A percentile compares a stretch with the other conserved stretches of the same genome.
These are phyloP conservation scores for Aphodius granarius DNA, from an alignment of 2,888 invertebrate genomes.

Conservation along the genomic window DNA sequence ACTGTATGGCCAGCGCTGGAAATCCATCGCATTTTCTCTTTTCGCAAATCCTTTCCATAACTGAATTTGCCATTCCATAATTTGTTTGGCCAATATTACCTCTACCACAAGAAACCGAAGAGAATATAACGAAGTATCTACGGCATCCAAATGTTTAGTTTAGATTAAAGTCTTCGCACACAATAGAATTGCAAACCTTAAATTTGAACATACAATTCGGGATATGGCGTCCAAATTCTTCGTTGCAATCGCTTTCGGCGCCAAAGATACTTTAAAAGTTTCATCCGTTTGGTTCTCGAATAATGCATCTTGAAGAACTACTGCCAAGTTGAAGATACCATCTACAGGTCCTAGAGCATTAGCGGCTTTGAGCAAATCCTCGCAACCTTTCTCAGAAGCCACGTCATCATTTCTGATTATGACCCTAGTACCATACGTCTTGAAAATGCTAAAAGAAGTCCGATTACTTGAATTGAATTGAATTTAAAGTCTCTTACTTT, in stretches of 20 bases:
- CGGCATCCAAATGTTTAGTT: background rate
- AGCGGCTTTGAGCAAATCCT: slow-evolving; percentile 66
- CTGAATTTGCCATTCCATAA: slow-evolving; percentile 86
- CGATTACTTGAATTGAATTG: background rate
- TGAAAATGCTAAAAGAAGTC: slow-evolving; percentile 62
- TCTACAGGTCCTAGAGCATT: slow-evolving; percentile 68
- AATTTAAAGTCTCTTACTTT: slow-evolving; percentile 52
- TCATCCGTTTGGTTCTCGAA: slow-evolving; percentile 76
- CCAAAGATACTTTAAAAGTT: slow-evolving; percentile 67
- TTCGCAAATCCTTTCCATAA: slow-evolving; percentile 85
- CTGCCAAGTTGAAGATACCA: slow-evolving; percentile 89
- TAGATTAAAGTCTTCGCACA: background rate
- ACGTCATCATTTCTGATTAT: slow-evolving; percentile 72
- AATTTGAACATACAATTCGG: slow-evolving; percentile 25
- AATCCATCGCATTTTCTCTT: slow-evolving; percentile 45
- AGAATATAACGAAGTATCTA: slow-evolving; percentile 85
- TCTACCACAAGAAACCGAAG: slow-evolving; percentile 89
- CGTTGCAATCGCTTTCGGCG: slow-evolving; percentile 78
- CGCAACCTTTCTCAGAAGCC: slow-evolving; percentile 69
- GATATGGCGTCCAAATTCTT: slow-evolving; percentile 69
- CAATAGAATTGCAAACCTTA: slow-evolving; percentile 12
- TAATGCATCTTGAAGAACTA: slow-evolving; percentile 72
- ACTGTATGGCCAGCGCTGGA: slow-evolving; percentile 36
- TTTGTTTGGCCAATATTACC: slow-evolving; percentile 90
- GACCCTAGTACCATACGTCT: slow-evolving; percentile 68